Percentiles rank a stretch among this genome's conserved stretches.
Conservation (phyloP, 92 coral and sea anemone species). For the Pocillopora grandis region DNA sequence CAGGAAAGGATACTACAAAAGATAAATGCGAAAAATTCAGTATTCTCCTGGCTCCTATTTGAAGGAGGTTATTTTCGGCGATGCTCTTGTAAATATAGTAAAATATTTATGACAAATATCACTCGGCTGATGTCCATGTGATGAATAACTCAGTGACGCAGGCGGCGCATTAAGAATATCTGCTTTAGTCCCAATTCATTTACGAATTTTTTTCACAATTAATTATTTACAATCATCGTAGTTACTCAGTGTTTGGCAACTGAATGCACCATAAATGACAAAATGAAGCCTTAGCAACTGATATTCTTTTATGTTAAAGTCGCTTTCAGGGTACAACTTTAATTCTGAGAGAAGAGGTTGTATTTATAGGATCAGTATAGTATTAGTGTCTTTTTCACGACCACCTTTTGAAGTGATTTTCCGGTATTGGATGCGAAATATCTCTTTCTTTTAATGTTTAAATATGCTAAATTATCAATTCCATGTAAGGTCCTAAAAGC, state of each 20-base stretch:
- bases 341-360: too few relatives aligned
- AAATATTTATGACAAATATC: conserved; percentile 24
- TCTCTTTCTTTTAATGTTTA: too few relatives aligned
- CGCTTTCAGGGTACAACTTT: too few relatives aligned
- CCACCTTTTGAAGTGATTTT: too few relatives aligned
- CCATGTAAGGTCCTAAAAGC: too few relatives aligned
- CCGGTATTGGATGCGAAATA: too few relatives aligned
- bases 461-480: too few relatives aligned
- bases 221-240: neutral
- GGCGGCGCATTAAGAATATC: neutral
- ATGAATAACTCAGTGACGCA: conserved; percentile 6
- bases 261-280: neutral
- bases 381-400: too few relatives aligned
- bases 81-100: neutral
- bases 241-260: neutral
- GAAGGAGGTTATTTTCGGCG: conserved; percentile 11
- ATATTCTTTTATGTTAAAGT: too few relatives aligned
- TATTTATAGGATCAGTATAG: too few relatives aligned
- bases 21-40: neutral
- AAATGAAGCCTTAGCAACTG: neutral
- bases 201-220: neutral
- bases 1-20: neutral
- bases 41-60: too few relatives aligned
- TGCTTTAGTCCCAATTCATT: neutral
- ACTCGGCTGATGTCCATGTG: neutral